Base-by-base conservation (phyloP, 1,140 invertebrate species). In the Rhagoletis zephyria region DNA sequence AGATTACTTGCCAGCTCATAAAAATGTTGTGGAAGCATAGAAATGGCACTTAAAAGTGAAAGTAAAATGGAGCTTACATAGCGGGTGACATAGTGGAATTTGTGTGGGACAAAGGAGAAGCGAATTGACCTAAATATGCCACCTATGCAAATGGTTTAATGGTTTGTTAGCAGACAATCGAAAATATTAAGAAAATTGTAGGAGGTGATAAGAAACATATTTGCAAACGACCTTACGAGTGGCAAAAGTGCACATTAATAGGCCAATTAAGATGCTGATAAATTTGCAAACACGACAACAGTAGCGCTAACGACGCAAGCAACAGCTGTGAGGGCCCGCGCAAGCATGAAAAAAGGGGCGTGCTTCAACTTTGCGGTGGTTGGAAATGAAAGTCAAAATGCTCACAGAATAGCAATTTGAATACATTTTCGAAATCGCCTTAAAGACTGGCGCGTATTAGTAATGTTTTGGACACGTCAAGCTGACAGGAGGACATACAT, bases 201-300 rank as follows among this genome's bases (percentile, higher is more conserved):
- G 10, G 10, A 56, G 51, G 51, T 1, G 10, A 5, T 56, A 56
- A 42, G 40, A 48, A 74, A 74, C 67, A 74, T 74, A 74, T 74
- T 74, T 48, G n/a, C 40, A 74, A 30, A 74, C 40, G 42, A 45
- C 40, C 67, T 74, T 48, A 74, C 30, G 30, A 30, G 45, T 40
- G 40, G 40, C 4, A 14, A 48, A 74, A 48, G 40, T 48, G 67
- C 40, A 74, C 42, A 74, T 74, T 74, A 74, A 74, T 74, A 42
- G 67, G 45, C 67, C 67, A 74, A 74, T 74, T 74, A 74, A 74
- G 67, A 74, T 48, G 67, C 51, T 56, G 51, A 56, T 56, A 56
- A 7, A 56, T 56, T 56, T 56, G 10, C 2, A 56, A 56, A 10
- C 30, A 30, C 30, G 30, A 30, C 30, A 30, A 56, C 5, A 10